A percentile compares a stretch with the other conserved stretches of the same genome.
Evolutionary conservation across 1,140 invertebrate genomes (phyloP).

Genomic region (Cyclargus thomasi): DNA sequence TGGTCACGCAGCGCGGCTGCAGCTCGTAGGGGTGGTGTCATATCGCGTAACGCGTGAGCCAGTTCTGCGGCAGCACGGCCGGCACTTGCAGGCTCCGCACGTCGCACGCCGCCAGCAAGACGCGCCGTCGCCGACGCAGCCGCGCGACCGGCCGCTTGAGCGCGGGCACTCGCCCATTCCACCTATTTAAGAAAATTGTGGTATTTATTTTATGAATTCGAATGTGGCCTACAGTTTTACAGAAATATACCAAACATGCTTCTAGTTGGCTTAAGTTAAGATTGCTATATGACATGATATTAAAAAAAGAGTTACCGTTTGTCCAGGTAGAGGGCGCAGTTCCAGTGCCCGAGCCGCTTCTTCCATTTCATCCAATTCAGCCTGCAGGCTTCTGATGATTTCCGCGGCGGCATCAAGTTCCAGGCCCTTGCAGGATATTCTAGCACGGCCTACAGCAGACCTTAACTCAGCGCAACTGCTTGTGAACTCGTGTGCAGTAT

Average conservation of each 20-base stretch:
- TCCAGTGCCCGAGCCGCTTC: conserved; percentile 82
- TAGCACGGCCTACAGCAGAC: conserved; percentile 87
- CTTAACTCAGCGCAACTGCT: conserved; percentile 86
- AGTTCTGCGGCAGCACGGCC: conserved; percentile 74
- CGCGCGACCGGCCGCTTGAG: conserved; percentile 81
- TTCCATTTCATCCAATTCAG: conserved; percentile 88
- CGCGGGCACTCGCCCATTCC: conserved; percentile 83
- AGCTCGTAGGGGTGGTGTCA: conserved; percentile 79
- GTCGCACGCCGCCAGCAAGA: conserved; percentile 90
- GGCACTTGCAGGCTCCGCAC: conserved; percentile 79
- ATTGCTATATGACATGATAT: not conserved
- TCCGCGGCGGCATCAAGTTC: conserved; percentile 90
- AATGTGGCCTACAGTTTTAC: too few species aligned
- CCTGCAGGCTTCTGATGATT: conserved; percentile 85
- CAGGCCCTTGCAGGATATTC: conserved; percentile 91
- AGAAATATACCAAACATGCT: too few species aligned
- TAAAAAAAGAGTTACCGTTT: conserved; percentile 77
- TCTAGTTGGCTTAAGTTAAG: too few species aligned
- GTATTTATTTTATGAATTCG: not conserved
- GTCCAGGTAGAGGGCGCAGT: conserved; percentile 89
- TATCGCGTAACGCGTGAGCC: conserved; percentile 79
- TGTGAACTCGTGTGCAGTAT: conserved; percentile 84
- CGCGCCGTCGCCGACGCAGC: conserved; percentile 84
- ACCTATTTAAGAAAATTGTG: conserved; percentile 58
- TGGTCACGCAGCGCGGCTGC: conserved; percentile 78